Evolutionary conservation across 2,888 invertebrate species (phyloP).

Genomic region (Drosophila paranaensis): DNA sequence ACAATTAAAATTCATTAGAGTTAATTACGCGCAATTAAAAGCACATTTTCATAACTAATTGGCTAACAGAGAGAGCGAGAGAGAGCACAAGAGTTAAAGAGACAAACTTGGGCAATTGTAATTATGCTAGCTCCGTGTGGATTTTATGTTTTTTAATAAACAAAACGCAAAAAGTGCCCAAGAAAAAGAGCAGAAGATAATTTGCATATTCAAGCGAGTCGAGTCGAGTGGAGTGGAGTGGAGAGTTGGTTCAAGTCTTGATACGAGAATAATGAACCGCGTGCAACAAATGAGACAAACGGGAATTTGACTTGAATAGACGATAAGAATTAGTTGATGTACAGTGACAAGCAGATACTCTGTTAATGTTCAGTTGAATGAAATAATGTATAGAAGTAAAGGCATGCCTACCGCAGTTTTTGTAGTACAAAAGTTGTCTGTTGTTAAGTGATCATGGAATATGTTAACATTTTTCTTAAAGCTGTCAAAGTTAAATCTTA

Average conservation of each 20-base stretch:
- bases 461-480: too few species aligned
- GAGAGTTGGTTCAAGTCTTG: slow-evolving; percentile 9
- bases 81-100: slow-evolving; percentile 5
- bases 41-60: slow-evolving; percentile 75
- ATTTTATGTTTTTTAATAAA: slow-evolving; percentile 44
- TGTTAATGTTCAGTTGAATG: neutral
- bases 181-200: slow-evolving; percentile 2
- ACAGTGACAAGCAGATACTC: neutral
- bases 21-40: slow-evolving; percentile 73
- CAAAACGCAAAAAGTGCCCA: slow-evolving; percentile 1
- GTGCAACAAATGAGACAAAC: slow-evolving; percentile 49
- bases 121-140: slow-evolving; percentile 52
- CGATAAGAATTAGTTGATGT: neutral
- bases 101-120: slow-evolving; percentile 34
- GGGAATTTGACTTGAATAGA: slow-evolving; percentile 32
- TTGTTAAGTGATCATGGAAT: too few species aligned
- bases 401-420: too few species aligned
- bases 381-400: neutral
- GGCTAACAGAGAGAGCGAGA: slow-evolving; percentile 13
- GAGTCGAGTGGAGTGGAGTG: too few species aligned
- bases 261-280: slow-evolving; percentile 34
- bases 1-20: slow-evolving; percentile 73
- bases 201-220: slow-evolving; percentile 12
- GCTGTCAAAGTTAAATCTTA: neutral
- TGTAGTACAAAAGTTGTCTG: too few species aligned